Conservation (phyloP, 1,140 invertebrate species). For the Aphaenogaster floridana region DNA sequence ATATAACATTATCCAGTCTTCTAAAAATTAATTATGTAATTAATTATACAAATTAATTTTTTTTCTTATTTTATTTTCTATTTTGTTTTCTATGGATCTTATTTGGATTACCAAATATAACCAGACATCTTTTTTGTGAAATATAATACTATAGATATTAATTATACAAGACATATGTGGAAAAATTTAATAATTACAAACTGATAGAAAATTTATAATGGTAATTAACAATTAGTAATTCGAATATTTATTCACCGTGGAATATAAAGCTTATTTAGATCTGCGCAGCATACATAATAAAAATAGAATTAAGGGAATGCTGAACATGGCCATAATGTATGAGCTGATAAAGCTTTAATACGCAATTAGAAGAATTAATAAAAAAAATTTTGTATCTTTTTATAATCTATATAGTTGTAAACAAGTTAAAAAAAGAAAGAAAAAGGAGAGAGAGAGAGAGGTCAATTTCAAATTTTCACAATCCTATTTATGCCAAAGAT, state of each 20-base stretch:
- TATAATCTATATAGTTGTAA: neutral
- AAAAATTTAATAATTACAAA: conserved; percentile 25
- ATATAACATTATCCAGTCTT: neutral
- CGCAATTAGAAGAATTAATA: neutral
- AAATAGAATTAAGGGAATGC: neutral
- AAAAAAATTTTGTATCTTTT: neutral
- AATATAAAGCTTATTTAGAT: conserved; percentile 24
- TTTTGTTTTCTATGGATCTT: neutral
- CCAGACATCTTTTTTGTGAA: too few relatives aligned
- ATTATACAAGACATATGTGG: neutral
- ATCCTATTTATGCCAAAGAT: conserved; percentile 30
- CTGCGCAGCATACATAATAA: neutral
- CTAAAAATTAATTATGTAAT: neutral
- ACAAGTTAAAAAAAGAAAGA: neutral
- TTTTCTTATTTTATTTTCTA: neutral
- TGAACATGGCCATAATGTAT: neutral
- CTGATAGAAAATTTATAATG: neutral
- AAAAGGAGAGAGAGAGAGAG: too few relatives aligned
- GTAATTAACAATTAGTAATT: conserved; percentile 6
- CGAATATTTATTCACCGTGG: neutral
- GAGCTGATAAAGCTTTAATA: neutral
- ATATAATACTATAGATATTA: conserved; percentile 11
- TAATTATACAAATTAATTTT: too few relatives aligned
- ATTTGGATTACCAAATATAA: neutral
- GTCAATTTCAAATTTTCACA: neutral